A percentile compares a stretch with the other conserved stretches of the same genome.
phyloP scores from a whole-genome alignment of 2,113 vertebrate species.

The Myotis davidii region DNA sequence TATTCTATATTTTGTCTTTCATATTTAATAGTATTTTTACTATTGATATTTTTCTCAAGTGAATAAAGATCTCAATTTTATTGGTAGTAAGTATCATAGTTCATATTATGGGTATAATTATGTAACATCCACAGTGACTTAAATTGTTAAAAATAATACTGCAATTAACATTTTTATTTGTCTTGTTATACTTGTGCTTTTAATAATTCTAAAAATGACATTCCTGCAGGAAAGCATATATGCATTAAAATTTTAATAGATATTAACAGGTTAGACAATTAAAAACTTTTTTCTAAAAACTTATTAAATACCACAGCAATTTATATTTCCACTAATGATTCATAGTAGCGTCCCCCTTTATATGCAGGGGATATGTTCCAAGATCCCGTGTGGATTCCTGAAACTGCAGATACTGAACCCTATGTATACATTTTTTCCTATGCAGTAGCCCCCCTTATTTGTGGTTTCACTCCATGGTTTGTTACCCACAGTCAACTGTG shows the following conservation, averaged over 20 bases:
- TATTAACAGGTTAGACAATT: background rate
- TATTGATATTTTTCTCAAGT: background rate
- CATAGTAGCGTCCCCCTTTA: background rate
- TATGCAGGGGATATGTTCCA: background rate
- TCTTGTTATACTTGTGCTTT: background rate
- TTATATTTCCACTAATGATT: background rate
- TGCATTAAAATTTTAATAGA: background rate
- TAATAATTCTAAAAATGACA: conserved; percentile 12
- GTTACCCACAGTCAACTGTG: background rate
- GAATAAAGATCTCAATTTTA: conserved; percentile 4
- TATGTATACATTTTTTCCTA: background rate
- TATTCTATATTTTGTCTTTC: background rate
- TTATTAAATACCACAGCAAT: background rate
- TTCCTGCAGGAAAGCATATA: background rate
- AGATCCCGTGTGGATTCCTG: background rate
- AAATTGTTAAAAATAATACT: background rate
- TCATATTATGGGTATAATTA: background rate
- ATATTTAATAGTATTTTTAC: conserved; percentile 5
- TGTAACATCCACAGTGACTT: background rate
- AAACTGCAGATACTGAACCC: background rate
- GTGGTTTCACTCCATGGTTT: background rate
- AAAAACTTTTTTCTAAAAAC: background rate
- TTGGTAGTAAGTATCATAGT: background rate
- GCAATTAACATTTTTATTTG: background rate
- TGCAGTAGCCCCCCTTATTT: background rate